Percentiles rank a stretch among this genome's conserved stretches.
Evolutionary conservation across 2,113 vertebrate genomes (phyloP).

Genomic region (Ovibos moschatus): DNA sequence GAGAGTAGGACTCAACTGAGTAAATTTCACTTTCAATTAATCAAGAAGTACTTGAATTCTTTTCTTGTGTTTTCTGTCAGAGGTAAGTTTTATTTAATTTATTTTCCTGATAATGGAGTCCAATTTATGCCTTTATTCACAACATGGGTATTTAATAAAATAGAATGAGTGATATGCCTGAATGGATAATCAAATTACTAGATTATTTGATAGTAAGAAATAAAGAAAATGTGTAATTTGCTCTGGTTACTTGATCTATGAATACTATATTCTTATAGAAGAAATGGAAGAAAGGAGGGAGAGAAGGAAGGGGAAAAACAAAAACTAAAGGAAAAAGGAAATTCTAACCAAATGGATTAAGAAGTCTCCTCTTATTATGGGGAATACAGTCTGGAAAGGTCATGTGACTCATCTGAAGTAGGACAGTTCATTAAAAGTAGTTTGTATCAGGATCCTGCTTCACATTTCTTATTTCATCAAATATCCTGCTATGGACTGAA

Average conservation of each 20-base stretch:
- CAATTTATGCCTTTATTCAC: background rate
- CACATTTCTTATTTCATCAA: background rate
- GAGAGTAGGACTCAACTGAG: background rate
- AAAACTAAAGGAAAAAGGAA: background rate
- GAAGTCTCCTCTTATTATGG: background rate
- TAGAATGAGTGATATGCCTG: background rate
- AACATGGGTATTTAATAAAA: background rate
- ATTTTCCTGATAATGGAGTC: background rate
- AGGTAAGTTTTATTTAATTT: background rate
- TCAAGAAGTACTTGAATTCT: background rate
- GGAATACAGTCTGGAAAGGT: background rate
- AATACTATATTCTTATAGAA: background rate
- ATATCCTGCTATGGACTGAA: background rate
- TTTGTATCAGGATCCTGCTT: background rate
- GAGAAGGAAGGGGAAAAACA: background rate
- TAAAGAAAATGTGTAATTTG: background rate
- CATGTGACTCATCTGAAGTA: background rate
- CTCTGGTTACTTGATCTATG: background rate
- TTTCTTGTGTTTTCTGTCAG: background rate
- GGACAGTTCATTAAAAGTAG: background rate
- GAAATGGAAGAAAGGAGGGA: background rate
- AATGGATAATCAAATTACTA: background rate
- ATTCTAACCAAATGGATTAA: background rate
- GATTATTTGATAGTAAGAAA: background rate
- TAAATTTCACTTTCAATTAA: background rate